A percentile compares a stretch with the other conserved stretches of the same genome.
Evolutionary conservation across 1,140 invertebrate species (phyloP).

Genomic region (Drosophila prosaltans): DNA sequence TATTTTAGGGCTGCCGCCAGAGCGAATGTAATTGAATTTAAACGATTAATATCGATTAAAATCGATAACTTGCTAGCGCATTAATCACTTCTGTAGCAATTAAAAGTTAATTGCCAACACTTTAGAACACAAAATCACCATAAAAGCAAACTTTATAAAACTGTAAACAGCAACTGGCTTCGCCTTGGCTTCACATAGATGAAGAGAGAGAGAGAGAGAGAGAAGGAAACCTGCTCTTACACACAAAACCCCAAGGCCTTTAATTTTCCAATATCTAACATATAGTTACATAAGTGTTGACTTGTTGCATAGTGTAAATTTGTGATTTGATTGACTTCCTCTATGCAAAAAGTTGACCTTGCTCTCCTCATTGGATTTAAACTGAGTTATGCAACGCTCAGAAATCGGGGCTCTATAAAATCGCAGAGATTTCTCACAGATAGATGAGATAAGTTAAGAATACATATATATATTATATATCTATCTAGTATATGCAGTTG

Average conservation of each 20-base stretch:
- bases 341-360: not conserved
- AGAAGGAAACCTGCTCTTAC: no score
- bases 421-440: slow-evolving; percentile 6
- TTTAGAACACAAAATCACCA: no score
- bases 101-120: no score
- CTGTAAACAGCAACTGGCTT: no score
- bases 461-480: not conserved
- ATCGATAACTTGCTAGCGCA: not conserved
- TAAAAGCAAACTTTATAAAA: no score
- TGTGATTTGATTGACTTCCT: not conserved
- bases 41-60: not conserved
- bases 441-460: slow-evolving; percentile 3
- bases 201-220: no score
- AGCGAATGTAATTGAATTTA: not conserved
- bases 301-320: not conserved
- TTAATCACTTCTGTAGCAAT: no score
- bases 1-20: not conserved
- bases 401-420: slow-evolving; percentile 3
- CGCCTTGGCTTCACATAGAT: no score
- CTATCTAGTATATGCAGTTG: not conserved
- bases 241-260: no score
- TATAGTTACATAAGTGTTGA: not conserved
- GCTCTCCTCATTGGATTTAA: no score
- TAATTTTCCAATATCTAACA: no score
- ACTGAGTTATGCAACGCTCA: no score